Base-by-base conservation (phyloP, 92 coral and sea anemone genomes). In the Heliopora coerulea region DNA sequence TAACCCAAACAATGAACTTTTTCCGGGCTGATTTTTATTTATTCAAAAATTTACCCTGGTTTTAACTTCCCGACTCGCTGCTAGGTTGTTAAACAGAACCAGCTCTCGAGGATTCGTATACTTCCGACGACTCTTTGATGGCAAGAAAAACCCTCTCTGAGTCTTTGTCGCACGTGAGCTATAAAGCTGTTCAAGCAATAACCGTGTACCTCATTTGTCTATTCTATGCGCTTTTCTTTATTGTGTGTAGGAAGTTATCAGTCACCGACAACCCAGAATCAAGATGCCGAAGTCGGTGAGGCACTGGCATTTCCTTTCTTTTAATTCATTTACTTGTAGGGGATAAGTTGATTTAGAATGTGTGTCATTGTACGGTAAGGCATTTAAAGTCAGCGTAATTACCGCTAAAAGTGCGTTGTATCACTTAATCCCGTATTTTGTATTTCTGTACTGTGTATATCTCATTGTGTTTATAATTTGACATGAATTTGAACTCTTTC, bases 271-370 rank as follows among this genome's bases (percentile, higher is more conserved):
- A 27, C 14, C 29, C 3, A 5, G 3, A 10, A 14, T 26, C 77
- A 70, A 70, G 63, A 70, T 70, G 77, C 77, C 77, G 27, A 70
- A 70, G 24, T 70, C 77, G 29, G 77, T 70, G 32, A 52, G 62
- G 17, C 37, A 5, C n/a, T 27, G 0, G 28, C 0, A 30, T 30
- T 32, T 33, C 17, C 8, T 35, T 34, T 18, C 29, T 13, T 28
- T 29, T 35, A 28, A 10, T 12, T 48, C 25, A 67, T 67, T 4
- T 23, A 29, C 58, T 24, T 33, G 34, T 13, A 26, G n/a, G n/a
- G n/a, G n/a, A n/a, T n/a, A n/a, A n/a, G n/a, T n/a, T n/a, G n/a
- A n/a, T n/a, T n/a, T 30, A 44, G 15, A 46, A 15, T 8, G n/a
- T 46, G 52, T 46, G 52, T 46, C 2, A 12, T 12, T 5, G 12